Evolutionary conservation across 2,888 invertebrate genomes (phyloP), one percentile per base, ranked within the genome.

Genomic region (Tanypteryx hageni): DNA sequence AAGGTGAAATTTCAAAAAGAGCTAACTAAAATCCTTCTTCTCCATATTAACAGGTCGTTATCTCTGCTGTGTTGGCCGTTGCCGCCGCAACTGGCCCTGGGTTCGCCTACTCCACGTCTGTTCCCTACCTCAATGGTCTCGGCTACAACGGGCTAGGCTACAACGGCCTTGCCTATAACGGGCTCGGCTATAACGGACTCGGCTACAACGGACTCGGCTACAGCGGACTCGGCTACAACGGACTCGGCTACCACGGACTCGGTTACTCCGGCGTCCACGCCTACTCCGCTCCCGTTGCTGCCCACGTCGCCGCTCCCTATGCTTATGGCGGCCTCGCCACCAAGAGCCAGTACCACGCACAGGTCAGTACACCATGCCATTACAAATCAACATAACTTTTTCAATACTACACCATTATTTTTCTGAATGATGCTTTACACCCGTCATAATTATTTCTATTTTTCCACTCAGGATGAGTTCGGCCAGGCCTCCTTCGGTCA

Each of bases 401-500:
- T 0, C 22, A 76, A 7, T 76, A 76, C 76, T 11, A 3, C 11
- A 22, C 0, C 3, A 76, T 13, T 27, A 27, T 22, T 22, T 44
- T 44, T 44, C 44, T 44, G 44, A 44, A 44, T 44, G 44, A 44
- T n/a, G n/a, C n/a, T n/a, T n/a, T n/a, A n/a, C n/a, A n/a, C n/a
- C n/a, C n/a, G n/a, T n/a, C n/a, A n/a, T n/a, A n/a, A n/a, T n/a
- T n/a, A 76, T 13, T 27, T 10, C 18, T 44, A n/a, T 76, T 8
- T 76, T 27, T 22, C 27, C 76, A 76, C 16, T 86, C 94, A 94
- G 93, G 94, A 94, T 92, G 94, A 94, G 93, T 93, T 95, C 92
- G 95, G 95, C 83, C 95, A 95, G 93, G 95, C 95, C 84, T 94
- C 94, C 92, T 95, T 95, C 93, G 95, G 95, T 92, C 95, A 95